Evolutionary conservation across 1,140 invertebrate genomes (phyloP).

Genomic region (Aphis gossypii): DNA sequence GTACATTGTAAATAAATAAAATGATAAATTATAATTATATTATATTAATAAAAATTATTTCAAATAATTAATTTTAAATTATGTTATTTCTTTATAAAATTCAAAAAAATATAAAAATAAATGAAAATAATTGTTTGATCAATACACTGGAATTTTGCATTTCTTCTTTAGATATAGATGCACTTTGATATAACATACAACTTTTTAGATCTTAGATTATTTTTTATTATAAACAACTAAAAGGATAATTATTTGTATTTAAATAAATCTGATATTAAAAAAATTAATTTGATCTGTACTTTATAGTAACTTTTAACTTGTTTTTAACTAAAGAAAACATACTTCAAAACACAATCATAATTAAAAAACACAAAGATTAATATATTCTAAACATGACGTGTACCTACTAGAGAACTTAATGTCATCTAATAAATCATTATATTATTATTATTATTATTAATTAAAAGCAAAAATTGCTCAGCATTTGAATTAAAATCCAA

Average conservation of each 20-base stretch:
- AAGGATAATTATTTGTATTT: neutral
- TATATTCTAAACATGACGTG: too few relatives aligned
- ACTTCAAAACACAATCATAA: too few relatives aligned
- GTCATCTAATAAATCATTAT: too few relatives aligned
- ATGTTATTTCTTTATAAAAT: neutral
- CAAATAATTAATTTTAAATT: neutral
- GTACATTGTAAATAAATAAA: neutral
- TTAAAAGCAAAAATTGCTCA: too few relatives aligned
- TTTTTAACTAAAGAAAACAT: neutral
- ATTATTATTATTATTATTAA: too few relatives aligned
- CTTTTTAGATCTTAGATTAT: neutral
- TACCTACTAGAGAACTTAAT: too few relatives aligned
- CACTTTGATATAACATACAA: too few relatives aligned
- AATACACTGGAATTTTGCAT: neutral
- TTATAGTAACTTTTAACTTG: neutral
- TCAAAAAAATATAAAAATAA: neutral
- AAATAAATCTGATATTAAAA: neutral
- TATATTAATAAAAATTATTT: neutral
- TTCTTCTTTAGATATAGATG: neutral
- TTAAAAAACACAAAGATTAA: too few relatives aligned
- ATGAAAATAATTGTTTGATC: neutral
- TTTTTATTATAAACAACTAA: neutral
- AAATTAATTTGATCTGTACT: neutral
- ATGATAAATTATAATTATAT: neutral
- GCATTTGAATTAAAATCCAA: too few relatives aligned